Percentiles rank a stretch among this genome's conserved stretches.
These are phyloP conservation scores for Poeciliopsis presidionis DNA, from an alignment of 2,797 vertebrate genomes.

Conservation along the genomic window DNA sequence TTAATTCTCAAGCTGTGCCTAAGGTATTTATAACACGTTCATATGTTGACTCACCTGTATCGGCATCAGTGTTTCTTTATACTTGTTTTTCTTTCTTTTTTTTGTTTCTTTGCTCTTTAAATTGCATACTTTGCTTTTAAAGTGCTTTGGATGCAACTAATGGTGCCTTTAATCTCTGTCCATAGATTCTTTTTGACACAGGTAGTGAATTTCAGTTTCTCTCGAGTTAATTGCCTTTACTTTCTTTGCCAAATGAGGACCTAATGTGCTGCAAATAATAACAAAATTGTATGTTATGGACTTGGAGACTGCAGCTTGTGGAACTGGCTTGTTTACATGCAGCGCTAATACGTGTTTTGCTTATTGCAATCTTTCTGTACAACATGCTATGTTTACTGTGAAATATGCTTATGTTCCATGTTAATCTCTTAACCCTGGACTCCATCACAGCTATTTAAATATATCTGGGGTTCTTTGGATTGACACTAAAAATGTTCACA, in stretches of 20 bases:
- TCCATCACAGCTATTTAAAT: slow-evolving; percentile 14
- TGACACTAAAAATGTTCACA: not conserved
- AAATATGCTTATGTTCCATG: slow-evolving; percentile 3
- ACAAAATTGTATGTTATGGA: not conserved
- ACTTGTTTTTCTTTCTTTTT: not conserved
- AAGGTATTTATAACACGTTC: slow-evolving; percentile 19
- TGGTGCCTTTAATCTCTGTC: slow-evolving; percentile 65
- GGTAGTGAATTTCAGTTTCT: slow-evolving; percentile 2
- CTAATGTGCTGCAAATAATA: slow-evolving; percentile 42
- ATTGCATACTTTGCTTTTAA: not conserved
- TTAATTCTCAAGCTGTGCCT: slow-evolving; percentile 31
- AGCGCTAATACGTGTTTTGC: slow-evolving; percentile 20
- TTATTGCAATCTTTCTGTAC: slow-evolving; percentile 1
- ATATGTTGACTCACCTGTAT: not conserved
- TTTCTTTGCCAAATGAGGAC: slow-evolving; percentile 27
- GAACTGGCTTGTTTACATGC: slow-evolving; percentile 53
- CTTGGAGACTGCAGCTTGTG: slow-evolving; percentile 20
- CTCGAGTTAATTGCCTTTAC: slow-evolving; percentile 34
- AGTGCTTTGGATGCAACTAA: slow-evolving; percentile 3
- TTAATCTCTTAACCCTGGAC: slow-evolving; percentile 9
- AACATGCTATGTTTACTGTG: slow-evolving; percentile 39
- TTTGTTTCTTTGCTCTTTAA: slow-evolving; percentile 3
- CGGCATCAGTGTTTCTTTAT: not conserved
- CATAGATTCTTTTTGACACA: slow-evolving; percentile 24
- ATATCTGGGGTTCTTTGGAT: slow-evolving; percentile 21